Evolutionary conservation across 2,797 vertebrate species (phyloP), one percentile per base, ranked within the genome.

Genomic region (Margarornis squamiger): DNA sequence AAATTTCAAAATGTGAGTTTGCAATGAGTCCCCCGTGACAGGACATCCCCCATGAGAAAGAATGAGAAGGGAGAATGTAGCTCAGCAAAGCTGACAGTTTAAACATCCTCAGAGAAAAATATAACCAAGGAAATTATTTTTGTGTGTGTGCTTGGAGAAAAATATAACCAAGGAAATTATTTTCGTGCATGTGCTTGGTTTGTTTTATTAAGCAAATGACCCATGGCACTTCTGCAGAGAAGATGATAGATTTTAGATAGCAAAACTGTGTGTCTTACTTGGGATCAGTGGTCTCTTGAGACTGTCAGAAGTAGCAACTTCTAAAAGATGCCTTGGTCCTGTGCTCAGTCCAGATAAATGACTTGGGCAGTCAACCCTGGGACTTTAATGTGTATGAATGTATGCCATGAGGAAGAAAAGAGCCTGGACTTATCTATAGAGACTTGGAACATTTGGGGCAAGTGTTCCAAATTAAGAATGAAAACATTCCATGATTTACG

Each of bases 391-490:
- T 70, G 58, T 74, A 65, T 79, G 63, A 68, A 78, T 78, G 20
- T 49, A 27, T 6, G 11, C 48, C 3, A 2, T 73, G 49, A 96
- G 80, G 94, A 94, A 92, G 72, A 90, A 92, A 92, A 94, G 86
- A 89, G 80, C 45, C 41, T 71, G 85, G 82, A 85, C 71, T 94
- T 94, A 78, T 94, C 89, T 95, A 84, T 6, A 46, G 92, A 90
- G 93, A 77, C 74, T 93, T 94, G 94, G 95, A 97, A 94, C 91
- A 66, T 92, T 95, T 91, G 93, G 90, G 96, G 84, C 90, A 96
- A 97, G 75, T 71, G 86, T 92, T 97, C 97, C 96, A 97, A 97
- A 97, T 98, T 97, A 96, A 96, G 95, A 97, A 97, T 90, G 96
- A 96, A 96, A 98, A 96, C 97, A 97, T 97, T 97, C 97, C 95